A percentile compares a stretch with the other conserved stretches of the same genome.
Evolutionary conservation across 2,797 vertebrate species (phyloP).

Genomic region (Premnoplex brunnescens): DNA sequence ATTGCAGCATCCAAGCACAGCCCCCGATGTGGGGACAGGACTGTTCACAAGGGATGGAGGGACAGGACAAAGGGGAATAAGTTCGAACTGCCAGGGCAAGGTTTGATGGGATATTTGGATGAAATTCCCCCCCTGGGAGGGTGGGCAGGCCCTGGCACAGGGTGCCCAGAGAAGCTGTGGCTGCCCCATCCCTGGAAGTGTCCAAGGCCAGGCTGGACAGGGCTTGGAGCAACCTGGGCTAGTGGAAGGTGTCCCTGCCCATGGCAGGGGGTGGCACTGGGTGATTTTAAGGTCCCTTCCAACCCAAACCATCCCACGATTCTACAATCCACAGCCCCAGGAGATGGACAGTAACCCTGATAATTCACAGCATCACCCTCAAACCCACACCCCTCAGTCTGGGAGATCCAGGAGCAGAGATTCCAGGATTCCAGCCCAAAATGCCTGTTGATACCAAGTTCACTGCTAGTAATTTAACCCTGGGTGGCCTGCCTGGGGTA

Average conservation of each 20-base stretch:
- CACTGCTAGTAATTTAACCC: not conserved
- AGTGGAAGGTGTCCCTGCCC: not conserved
- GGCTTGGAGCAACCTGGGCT: not conserved
- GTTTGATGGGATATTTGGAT: not conserved
- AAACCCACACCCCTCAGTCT: not conserved
- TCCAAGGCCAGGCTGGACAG: not conserved
- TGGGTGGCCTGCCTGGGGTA: not conserved
- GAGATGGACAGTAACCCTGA: accelerated
- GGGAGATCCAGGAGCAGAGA: not conserved
- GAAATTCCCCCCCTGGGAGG: not conserved
- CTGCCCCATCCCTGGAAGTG: not conserved
- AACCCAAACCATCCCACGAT: not conserved
- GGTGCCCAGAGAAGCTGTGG: too few relatives aligned
- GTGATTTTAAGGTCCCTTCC: not conserved
- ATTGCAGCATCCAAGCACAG: accelerated
- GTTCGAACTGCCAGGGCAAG: not conserved
- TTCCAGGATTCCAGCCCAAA: not conserved
- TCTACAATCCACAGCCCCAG: not conserved
- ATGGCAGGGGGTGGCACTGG: not conserved
- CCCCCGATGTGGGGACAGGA: accelerated
- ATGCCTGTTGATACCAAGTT: not conserved
- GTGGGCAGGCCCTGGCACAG: not conserved
- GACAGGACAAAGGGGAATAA: not conserved
- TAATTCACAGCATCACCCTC: not conserved
- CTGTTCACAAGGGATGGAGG: not conserved